Evolutionary conservation across 2,797 vertebrate species (phyloP), one percentile per base, ranked within the genome.

Genomic region (Tadarida brasiliensis): DNA sequence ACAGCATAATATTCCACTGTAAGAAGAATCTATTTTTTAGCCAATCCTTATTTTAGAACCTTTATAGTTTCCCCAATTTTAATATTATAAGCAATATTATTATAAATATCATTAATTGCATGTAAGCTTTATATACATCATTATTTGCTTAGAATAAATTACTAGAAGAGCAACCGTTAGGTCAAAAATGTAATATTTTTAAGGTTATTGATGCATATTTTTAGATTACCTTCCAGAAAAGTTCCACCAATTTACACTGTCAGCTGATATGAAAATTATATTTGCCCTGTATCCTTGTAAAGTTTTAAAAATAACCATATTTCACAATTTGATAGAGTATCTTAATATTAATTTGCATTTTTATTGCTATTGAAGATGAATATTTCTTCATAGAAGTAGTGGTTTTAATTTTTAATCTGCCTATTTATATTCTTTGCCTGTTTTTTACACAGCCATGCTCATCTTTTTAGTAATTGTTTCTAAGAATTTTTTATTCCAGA

Each of bases 181-280:
- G 35, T 92, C 1, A 77, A 77, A 74, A 63, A 71, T 39, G 7
- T 15, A 65, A 51, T 51, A 73, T 70, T 78, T 63, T 86, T 86
- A 68, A 86, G 39, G 56, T 26, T 86, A 63, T 70, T 59, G n/a
- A 78, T 70, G 51, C n/a, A n/a, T 80, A 71, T 71, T 87, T 92
- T 80, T 44, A 61, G 54, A 51, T 71, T 87, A 16, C 22, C 30
- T 11, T 87, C 7, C 10, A 59, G 51, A 57, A 67, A 67, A 39
- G 12, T 56, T 56, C 7, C 22, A 68, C 35, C 61, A 35, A 7
- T 86, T 78, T 86, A 85, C 1, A 11, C 22, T 33, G 17, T 68
- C 17, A 59, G 71, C 28, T 77, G 20, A 15, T 57, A 57, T 84
- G 12, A 84, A 28, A 84, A 61, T 70, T 16, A 9, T 68, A 30